These are phyloP conservation scores for Epinotia nisella DNA, from an alignment of 2,888 invertebrate genomes.

Conservation along the genomic window DNA sequence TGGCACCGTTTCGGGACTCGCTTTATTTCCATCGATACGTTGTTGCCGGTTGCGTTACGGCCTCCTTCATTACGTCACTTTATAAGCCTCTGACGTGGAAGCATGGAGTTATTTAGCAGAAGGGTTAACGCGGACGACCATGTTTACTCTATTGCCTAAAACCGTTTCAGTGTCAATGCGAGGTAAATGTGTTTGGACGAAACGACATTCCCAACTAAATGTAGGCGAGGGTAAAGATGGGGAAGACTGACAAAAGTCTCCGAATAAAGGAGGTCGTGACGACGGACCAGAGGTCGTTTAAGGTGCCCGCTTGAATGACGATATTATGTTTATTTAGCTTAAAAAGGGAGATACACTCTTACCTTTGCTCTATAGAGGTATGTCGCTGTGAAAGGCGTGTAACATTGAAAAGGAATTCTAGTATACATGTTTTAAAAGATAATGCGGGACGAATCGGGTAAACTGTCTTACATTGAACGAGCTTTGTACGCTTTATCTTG, in stretches of 20 bases:
- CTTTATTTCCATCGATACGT: slow-evolving; percentile 59
- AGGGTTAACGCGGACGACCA: slow-evolving; percentile 49
- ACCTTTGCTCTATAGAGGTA: slow-evolving; percentile 57
- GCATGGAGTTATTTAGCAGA: slow-evolving; percentile 38
- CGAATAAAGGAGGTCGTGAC: slow-evolving; percentile 72
- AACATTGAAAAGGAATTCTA: slow-evolving; percentile 65
- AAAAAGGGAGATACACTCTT: slow-evolving; percentile 71
- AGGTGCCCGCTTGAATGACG: slow-evolving; percentile 71
- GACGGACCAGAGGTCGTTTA: slow-evolving; percentile 64
- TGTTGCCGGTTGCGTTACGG: slow-evolving; percentile 39
- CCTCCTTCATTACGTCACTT: slow-evolving; percentile 34
- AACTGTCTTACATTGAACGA: slow-evolving; percentile 57
- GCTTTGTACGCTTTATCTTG: slow-evolving; percentile 50
- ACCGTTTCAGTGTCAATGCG: slow-evolving; percentile 69
- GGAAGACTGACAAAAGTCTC: slow-evolving; percentile 72
- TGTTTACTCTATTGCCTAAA: slow-evolving; percentile 61
- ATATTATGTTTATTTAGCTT: slow-evolving; percentile 81
- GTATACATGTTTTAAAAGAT: slow-evolving; percentile 64
- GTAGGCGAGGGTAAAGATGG: slow-evolving; percentile 63
- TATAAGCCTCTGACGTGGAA: slow-evolving; percentile 34
- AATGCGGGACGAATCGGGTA: slow-evolving; percentile 62
- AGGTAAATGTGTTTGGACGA: slow-evolving; percentile 65
- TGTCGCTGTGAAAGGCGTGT: slow-evolving; percentile 62
- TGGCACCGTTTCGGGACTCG: slow-evolving; percentile 62
- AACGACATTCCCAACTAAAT: slow-evolving; percentile 65